These are phyloP conservation scores for Hydrophis major DNA, from an alignment of 2,797 vertebrate genomes.

Conservation along the genomic window DNA sequence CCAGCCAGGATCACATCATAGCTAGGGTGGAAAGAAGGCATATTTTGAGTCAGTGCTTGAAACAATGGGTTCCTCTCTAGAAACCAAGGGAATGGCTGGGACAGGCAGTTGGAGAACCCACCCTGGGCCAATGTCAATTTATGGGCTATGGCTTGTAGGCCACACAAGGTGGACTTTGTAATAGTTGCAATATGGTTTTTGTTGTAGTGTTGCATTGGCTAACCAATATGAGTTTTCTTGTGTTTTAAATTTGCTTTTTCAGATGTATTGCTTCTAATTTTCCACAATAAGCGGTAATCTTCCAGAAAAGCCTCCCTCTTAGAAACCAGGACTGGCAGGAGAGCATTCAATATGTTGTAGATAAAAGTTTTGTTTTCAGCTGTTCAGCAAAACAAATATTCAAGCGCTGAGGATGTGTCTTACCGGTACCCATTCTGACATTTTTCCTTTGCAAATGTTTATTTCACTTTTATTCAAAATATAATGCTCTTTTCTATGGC, in stretches of 20 bases:
- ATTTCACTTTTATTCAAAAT: not conserved
- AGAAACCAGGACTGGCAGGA: not conserved
- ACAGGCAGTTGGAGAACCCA: not conserved
- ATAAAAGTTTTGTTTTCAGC: not conserved
- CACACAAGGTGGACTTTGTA: not conserved
- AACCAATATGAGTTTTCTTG: not conserved
- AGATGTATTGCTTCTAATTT: not conserved
- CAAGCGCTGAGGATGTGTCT: not conserved
- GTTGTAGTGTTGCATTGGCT: not conserved
- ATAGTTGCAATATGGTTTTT: not conserved
- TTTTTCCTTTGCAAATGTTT: not conserved
- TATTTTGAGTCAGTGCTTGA: not conserved
- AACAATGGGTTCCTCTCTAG: not conserved
- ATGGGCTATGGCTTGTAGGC: not conserved
- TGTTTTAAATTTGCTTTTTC: not conserved
- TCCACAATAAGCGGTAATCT: accelerated
- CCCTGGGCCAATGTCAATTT: not conserved
- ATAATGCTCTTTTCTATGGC: not conserved
- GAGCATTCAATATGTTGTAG: not conserved
- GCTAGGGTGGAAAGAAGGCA: slow-evolving; percentile 44
- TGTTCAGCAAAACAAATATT: not conserved
- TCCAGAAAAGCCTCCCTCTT: not conserved
- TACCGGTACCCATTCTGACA: not conserved
- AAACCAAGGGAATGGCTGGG: not conserved
- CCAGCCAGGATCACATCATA: slow-evolving; percentile 84